phyloP scores from a whole-genome alignment of 2,797 vertebrate genomes.

The Ptychadena robeensis region DNA sequence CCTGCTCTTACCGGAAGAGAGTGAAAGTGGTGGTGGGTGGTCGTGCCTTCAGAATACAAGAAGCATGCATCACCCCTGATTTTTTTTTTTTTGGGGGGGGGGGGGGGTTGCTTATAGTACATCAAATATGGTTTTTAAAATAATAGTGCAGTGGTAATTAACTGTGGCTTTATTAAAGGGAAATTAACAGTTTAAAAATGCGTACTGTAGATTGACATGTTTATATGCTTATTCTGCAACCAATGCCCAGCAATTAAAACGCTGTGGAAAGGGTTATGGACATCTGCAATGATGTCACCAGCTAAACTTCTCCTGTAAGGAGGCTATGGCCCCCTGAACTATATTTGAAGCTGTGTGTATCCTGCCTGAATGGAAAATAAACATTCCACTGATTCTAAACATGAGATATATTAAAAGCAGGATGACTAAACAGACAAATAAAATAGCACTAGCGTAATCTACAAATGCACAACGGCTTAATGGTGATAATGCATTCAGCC shows the following conservation, averaged over 20 bases:
- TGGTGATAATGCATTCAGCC: not conserved
- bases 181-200: no score
- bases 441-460: not conserved
- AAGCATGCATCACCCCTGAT: no score
- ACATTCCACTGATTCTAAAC: constrained; percentile 26
- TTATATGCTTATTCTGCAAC: not conserved
- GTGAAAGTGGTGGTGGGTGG: no score
- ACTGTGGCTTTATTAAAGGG: no score
- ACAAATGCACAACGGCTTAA: constrained; percentile 8
- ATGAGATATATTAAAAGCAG: constrained; percentile 10
- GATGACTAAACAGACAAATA: constrained; percentile 10
- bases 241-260: not conserved
- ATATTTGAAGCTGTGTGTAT: constrained; percentile 20
- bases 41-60: no score
- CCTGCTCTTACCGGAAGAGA: no score
- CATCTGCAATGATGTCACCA: constrained; percentile 23
- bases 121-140: no score
- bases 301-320: constrained; percentile 11
- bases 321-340: not conserved
- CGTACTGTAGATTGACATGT: no score
- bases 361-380: constrained; percentile 2
- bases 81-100: no score
- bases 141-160: no score
- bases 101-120: no score
- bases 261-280: not conserved